Conservation (phyloP, 53 echinoderm and acorn worm genomes). For the Actinopyga echinites region DNA sequence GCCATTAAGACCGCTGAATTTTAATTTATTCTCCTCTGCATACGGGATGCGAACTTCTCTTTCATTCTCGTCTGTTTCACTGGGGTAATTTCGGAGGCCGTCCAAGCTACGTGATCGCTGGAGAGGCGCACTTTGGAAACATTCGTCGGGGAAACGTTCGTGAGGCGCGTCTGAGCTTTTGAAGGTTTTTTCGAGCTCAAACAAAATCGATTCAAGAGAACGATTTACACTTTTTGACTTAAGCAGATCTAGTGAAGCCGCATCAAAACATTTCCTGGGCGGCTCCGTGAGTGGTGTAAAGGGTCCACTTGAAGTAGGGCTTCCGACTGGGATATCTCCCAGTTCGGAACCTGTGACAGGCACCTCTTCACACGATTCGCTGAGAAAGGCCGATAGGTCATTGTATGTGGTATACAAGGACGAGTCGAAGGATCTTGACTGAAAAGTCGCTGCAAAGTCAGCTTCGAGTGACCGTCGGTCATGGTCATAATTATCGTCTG, state of each 20-base stretch:
- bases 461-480: slow-evolving; percentile 53
- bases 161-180: not conserved
- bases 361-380: not conserved
- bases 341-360: not conserved
- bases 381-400: slow-evolving; percentile 66
- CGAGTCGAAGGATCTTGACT: slow-evolving; percentile 68
- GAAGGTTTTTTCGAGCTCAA: not conserved
- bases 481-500: slow-evolving; percentile 16
- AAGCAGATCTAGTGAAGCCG: not conserved
- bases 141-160: not conserved
- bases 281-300: not conserved
- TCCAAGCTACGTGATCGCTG: slow-evolving; percentile 21
- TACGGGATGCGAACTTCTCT: not conserved
- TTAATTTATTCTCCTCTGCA: slow-evolving; percentile 43
- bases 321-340: not conserved
- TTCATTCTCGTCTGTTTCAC: not conserved
- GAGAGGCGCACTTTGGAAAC: slow-evolving; percentile 44
- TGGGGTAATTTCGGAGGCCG: not conserved
- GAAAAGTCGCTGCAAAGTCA: slow-evolving; percentile 64
- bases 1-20: slow-evolving; percentile 10
- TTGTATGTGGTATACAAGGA: slow-evolving; percentile 82
- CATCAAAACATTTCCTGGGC: slow-evolving; percentile 4
- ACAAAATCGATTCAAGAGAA: slow-evolving; percentile 22
- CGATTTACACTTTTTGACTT: slow-evolving; percentile 31
- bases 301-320: not conserved